Conservation (phyloP, 2,888 invertebrate species). For the Parnassius orleans region DNA sequence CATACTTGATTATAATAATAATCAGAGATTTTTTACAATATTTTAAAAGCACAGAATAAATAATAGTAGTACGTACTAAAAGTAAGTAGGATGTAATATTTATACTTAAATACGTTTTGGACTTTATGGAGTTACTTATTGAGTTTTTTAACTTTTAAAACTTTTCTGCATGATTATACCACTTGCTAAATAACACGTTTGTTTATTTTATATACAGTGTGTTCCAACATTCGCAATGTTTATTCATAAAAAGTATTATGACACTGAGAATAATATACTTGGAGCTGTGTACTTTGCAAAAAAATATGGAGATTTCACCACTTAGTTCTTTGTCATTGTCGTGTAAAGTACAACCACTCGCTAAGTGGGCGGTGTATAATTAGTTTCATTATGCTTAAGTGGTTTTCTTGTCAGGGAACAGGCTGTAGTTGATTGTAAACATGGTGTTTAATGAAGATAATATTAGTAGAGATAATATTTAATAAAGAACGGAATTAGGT, state of each 20-base stretch:
- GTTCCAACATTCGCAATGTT: not conserved
- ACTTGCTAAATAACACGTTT: too few species aligned
- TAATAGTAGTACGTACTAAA: too few species aligned
- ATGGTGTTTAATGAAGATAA: conserved; percentile 24
- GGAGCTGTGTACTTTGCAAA: conserved; percentile 10
- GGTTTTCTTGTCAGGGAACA: conserved; percentile 23
- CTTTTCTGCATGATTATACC: too few species aligned
- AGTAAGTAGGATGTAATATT: too few species aligned
- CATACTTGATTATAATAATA: too few species aligned
- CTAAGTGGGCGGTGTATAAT: conserved; percentile 27
- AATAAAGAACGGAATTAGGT: not conserved
- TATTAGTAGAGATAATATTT: conserved; percentile 17
- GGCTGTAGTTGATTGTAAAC: conserved; percentile 24
- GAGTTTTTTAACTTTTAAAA: too few species aligned
- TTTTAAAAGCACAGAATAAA: too few species aligned
- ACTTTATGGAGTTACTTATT: too few species aligned
- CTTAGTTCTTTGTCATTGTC: conserved; percentile 10
- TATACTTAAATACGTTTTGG: too few species aligned
- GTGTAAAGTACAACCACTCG: not conserved
- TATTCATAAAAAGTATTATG: conserved; percentile 2
- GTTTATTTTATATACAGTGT: too few species aligned
- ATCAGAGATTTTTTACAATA: too few species aligned
- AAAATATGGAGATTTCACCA: conserved; percentile 17
- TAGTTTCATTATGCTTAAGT: conserved; percentile 25
- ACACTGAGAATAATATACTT: not conserved